Base-by-base conservation (phyloP, 2,113 vertebrate species). In the Corythornis cristatus region DNA sequence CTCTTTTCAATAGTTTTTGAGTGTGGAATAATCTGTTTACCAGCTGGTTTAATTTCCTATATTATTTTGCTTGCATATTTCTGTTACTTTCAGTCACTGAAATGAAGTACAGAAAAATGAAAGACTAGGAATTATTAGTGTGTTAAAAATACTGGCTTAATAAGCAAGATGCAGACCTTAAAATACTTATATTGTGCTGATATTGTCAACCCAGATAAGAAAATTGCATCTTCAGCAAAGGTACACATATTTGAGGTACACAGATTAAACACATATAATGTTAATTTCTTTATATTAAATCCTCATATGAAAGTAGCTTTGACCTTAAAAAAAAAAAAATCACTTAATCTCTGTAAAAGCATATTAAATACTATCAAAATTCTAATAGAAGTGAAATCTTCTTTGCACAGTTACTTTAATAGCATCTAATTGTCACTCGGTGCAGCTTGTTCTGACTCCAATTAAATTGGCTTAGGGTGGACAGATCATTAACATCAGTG, bases 401-500 rank as follows among this genome's bases (percentile, higher is more conserved):
- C 57, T 65, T 51, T 48, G 28, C 28, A 13, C 37, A 12, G 53
- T 56, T 80, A 46, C 0, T 0, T 37, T 62, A 83, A 50, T 50
- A 26, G 0, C 19, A 60, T 26, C 3, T 45, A 60, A 87, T 64
- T 4, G 22, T 11, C 16, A 2, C 23, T n/a, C 3, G 35, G 16
- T 14, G 26, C 3, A 56, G 37, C 48, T 74, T 11, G 3, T 15
- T 61, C 68, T 5, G 22, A 13, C 45, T 85, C 23, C 40, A 37
- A 1, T 37, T 62, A 50, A 67, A 46, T 60, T 12, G 60, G 31
- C 28, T 11, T 5, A 23, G n/a, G 17, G 10, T 2, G 20, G 18
- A 26, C 19, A 33, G 53, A 6, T 42, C 8, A 22, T 0, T 0
- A 50, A 4, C 9, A 28, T 0, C 48, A 7, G 6, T 4, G 15